phyloP scores from a whole-genome alignment of 2,888 invertebrate species.

The Atrina japonica region DNA sequence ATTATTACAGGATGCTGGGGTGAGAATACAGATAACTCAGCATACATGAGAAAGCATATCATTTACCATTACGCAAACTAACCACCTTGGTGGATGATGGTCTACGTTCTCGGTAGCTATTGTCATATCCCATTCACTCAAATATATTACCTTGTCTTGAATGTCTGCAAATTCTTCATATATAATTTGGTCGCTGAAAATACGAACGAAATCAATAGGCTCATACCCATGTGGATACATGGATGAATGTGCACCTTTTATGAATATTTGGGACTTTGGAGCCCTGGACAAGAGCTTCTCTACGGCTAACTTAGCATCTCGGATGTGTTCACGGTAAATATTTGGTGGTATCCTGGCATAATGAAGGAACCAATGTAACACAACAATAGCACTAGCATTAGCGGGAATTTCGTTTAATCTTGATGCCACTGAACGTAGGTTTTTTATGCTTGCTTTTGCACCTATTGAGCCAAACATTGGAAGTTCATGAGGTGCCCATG shows the following conservation, averaged over 20 bases:
- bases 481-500: conserved; percentile 26
- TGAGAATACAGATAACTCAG: too few relatives aligned
- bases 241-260: conserved; percentile 21
- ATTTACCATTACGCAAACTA: conserved; percentile 5
- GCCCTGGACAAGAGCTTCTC: background rate
- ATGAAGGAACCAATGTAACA: conserved; percentile 31
- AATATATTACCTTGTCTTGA: conserved; percentile 13
- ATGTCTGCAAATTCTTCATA: conserved; percentile 16
- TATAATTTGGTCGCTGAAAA: conserved; percentile 9
- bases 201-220: conserved; percentile 18
- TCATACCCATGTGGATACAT: background rate
- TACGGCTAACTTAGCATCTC: conserved; percentile 9
- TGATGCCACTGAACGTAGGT: conserved; percentile 11
- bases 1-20: too few relatives aligned
- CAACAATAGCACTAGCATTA: conserved; percentile 5
- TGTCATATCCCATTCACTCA: conserved; percentile 29
- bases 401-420: conserved; percentile 16
- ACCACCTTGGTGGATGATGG: background rate
- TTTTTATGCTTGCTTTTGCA: background rate
- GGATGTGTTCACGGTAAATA: conserved; percentile 19
- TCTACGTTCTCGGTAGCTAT: conserved; percentile 8
- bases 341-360: background rate
- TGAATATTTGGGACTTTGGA: conserved; percentile 1
- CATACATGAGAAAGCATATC: conserved; percentile 22
- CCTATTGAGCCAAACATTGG: conserved; percentile 26